Evolutionary conservation across 1,140 invertebrate genomes (phyloP), one percentile per base, ranked within the genome.

Genomic region (Hycleus phaleratus): DNA sequence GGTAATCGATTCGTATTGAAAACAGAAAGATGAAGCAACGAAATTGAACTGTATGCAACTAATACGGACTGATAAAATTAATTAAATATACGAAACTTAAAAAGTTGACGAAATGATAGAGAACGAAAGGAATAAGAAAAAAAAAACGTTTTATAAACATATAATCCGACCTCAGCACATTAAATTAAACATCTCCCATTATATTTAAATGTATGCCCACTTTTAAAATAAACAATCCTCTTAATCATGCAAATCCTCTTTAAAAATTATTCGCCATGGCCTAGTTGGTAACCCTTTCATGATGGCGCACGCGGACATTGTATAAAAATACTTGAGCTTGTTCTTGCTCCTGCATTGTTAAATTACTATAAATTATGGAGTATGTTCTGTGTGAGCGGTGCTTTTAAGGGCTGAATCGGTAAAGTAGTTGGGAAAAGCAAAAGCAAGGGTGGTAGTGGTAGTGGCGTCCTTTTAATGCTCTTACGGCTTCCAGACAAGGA

Each of bases 361-460:
- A 64, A 64, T 64, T 64, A 64, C 60, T 64, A 64, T 64, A 64
- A 64, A 64, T 64, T 64, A 64, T 64, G 60, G 59, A 64, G 60
- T 64, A 60, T 60, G 60, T 64, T 59, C 59, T 64, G 49, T 58
- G 56, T 38, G 56, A 54, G 49, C 54, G 56, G 43, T 55, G 62
- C 62, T 64, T 64, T 64, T 64, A 64, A 64, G 63, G 59, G 60
- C 51, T 61, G 58, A 57, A 62, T 64, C 55, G 57, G 56, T 51
- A 64, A 61, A 61, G 62, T 63, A 63, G 54, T 40, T 11, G 40
- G 56, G 53, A 47, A 50, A 55, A 54, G 49, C 50, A 39, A 54
- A 45, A 54, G 46, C 50, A 44, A 50, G 38, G 50, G 49, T 7
- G 38, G 38, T 6, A 39, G 10, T 39, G 46, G 51, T 46, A 43